Base-by-base conservation (phyloP, 2,888 invertebrate species). In the Trypoxylon attenuatum region DNA sequence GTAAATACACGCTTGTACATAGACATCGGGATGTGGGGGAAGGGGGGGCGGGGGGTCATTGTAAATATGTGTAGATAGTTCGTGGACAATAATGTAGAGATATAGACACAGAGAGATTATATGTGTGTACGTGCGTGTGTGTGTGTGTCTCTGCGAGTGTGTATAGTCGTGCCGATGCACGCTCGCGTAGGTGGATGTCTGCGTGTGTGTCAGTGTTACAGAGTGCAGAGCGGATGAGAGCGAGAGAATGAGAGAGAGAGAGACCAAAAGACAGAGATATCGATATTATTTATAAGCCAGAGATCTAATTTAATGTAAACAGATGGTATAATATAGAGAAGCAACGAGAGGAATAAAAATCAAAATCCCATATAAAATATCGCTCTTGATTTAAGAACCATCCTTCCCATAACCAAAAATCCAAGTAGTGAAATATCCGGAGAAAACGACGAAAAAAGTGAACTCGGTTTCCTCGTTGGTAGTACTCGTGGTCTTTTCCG, bases 271-370 rank as follows among this genome's bases (percentile, higher is more conserved):
- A 79, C 72, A 80, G 60, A 76, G 70, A 74, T 76, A 77, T 76
- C 73, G 74, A 75, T 77, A 82, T 80, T 81, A 84, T 82, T 84
- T 82, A 78, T 81, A 84, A 81, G 76, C 60, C 81, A 83, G 81
- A 85, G 81, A 75, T 82, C 69, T 82, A 83, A 84, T 81, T 83
- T 78, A 83, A 84, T 84, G 82, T 81, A 83, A 80, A 84, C 76
- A 83, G 77, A 81, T 78, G 72, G 71, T 81, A 74, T 76, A 68
- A 74, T 70, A 80, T 77, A 82, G 73, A 80, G 23, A 54, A 6
- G 70, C 63, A 69, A 71, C 41, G 73, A 77, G 69, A 71, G 62
- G 75, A 82, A 83, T 78, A 79, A 81, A 82, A 75, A 68, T 69
- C 56, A 76, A 46, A 76, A 33, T 33, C 33, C 58, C 73, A 76